Evolutionary conservation across 2,888 invertebrate species (phyloP).

Genomic region (Drosophila meridionalis): DNA sequence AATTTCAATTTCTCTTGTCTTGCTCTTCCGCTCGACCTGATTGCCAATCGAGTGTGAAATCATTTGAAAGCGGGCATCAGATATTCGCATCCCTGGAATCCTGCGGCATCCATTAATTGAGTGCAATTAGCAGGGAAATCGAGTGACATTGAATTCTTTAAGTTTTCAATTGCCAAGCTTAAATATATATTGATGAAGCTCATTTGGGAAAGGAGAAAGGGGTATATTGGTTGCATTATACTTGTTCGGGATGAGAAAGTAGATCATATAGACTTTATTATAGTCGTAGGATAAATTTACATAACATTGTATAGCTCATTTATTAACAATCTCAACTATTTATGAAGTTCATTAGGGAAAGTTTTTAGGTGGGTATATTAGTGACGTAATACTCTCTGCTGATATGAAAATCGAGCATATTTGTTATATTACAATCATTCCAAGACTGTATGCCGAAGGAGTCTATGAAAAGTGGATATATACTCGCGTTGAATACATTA

Average conservation of each 20-base stretch:
- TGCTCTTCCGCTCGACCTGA: slow-evolving; percentile 24
- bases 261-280: too few species aligned
- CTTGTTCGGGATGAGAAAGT: background rate
- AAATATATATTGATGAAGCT: background rate
- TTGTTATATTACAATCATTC: too few species aligned
- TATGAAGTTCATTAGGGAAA: too few species aligned
- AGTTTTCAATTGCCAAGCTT: background rate
- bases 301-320: too few species aligned
- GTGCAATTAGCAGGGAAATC: slow-evolving; percentile 27
- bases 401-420: too few species aligned
- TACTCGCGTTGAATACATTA: too few species aligned
- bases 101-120: slow-evolving; percentile 15
- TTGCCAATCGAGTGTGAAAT: slow-evolving; percentile 26
- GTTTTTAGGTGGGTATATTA: too few species aligned
- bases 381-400: too few species aligned
- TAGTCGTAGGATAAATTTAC: too few species aligned
- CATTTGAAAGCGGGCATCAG: background rate
- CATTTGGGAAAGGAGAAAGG: background rate
- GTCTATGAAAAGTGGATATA: too few species aligned
- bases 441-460: too few species aligned
- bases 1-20: background rate
- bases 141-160: background rate
- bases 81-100: slow-evolving; percentile 10
- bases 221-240: background rate
- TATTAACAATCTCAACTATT: too few species aligned